Evolutionary conservation across 2,888 invertebrate genomes (phyloP).

Genomic region (Tiliacea aurago): DNA sequence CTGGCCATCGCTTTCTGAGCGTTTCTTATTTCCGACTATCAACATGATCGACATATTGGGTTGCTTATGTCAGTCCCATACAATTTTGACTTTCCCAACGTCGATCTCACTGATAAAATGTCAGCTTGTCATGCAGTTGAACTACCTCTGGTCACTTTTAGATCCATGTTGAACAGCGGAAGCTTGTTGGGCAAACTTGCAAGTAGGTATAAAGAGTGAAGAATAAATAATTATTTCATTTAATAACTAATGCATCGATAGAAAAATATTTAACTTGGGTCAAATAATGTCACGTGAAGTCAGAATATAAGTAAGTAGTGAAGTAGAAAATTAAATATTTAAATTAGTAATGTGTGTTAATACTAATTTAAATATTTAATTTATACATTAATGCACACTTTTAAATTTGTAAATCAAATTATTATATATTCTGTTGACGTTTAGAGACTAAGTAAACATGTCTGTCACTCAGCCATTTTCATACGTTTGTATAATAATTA

Average conservation of each 20-base stretch:
- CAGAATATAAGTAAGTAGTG: background rate
- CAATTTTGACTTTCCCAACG: too few species aligned
- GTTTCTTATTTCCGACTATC: too few species aligned
- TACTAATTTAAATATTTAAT: background rate
- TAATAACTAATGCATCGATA: background rate
- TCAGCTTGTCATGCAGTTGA: too few species aligned
- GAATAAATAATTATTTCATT: background rate
- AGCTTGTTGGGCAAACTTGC: background rate
- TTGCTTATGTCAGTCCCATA: too few species aligned
- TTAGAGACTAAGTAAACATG: background rate
- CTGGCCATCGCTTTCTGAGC: too few species aligned
- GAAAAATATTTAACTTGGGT: background rate
- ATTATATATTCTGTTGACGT: background rate
- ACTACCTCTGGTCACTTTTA: too few species aligned
- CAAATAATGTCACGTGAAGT: background rate
- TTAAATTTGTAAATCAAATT: background rate
- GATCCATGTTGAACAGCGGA: background rate
- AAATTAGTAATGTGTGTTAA: background rate
- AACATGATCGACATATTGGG: too few species aligned
- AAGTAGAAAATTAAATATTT: background rate
- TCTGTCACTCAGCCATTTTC: background rate
- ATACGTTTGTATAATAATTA: slow-evolving; percentile 6
- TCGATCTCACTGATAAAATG: too few species aligned
- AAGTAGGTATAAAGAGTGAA: background rate
- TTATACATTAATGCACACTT: background rate